phyloP scores from a whole-genome alignment of 2,797 vertebrate species.

The Pampus argenteus region DNA sequence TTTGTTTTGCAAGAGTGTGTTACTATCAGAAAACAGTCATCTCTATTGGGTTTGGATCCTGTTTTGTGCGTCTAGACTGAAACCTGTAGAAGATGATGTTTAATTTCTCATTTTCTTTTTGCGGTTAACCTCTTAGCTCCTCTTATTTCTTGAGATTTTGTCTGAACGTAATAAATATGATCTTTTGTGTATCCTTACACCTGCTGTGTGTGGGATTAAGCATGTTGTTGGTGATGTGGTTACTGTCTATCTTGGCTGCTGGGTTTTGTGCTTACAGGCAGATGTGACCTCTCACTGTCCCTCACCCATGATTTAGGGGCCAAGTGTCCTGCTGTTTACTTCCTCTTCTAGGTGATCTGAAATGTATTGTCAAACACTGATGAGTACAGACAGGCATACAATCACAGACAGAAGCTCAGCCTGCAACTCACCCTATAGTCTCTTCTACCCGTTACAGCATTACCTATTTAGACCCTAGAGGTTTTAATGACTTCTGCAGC shows the following conservation, averaged over 20 bases:
- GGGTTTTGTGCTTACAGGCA: neutral
- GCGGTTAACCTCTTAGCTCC: neutral
- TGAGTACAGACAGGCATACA: neutral
- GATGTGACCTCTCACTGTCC: slow-evolving; percentile 35
- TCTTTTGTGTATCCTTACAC: neutral
- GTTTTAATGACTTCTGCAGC: slow-evolving; percentile 59
- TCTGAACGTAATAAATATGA: neutral
- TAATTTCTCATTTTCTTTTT: slow-evolving; percentile 11
- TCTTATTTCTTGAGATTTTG: slow-evolving; percentile 1
- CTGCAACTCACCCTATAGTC: slow-evolving; percentile 10
- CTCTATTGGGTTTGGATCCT: slow-evolving; percentile 30
- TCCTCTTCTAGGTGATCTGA: slow-evolving; percentile 20
- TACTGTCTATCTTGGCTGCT: neutral
- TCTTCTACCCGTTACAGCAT: slow-evolving; percentile 24
- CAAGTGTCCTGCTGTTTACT: slow-evolving; percentile 14
- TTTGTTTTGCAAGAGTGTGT: slow-evolving; percentile 26
- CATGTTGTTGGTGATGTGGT: neutral
- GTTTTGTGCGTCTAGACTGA: slow-evolving; percentile 35
- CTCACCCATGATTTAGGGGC: neutral
- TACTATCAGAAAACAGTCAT: slow-evolving; percentile 25
- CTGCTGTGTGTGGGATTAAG: neutral
- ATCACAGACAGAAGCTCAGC: slow-evolving; percentile 24
- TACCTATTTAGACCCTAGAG: slow-evolving; percentile 22
- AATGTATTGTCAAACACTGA: slow-evolving; percentile 5
- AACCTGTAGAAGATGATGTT: slow-evolving; percentile 35